phyloP scores from a whole-genome alignment of 2,888 invertebrate genomes.

The Epirrita christyi region DNA sequence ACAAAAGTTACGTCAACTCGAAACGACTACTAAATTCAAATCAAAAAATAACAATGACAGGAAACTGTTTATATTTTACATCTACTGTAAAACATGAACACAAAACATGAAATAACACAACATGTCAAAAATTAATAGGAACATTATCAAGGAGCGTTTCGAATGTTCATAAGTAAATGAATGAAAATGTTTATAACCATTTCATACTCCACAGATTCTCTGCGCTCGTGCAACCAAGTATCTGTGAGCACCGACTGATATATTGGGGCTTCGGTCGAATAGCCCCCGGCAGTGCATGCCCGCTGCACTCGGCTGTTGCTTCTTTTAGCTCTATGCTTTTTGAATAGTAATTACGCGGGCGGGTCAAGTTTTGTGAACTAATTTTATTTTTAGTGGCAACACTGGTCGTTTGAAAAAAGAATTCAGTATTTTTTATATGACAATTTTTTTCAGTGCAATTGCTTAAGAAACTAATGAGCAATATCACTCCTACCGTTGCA shows the following conservation, averaged over 20 bases:
- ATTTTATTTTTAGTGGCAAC: slow-evolving; percentile 15
- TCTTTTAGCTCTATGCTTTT: slow-evolving; percentile 30
- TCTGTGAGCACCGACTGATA: slow-evolving; percentile 75
- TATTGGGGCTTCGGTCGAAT: slow-evolving; percentile 76
- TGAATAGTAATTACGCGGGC: slow-evolving; percentile 32
- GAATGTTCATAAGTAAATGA: background rate
- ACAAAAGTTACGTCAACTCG: too few species aligned
- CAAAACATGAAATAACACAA: too few species aligned
- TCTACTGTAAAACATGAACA: too few species aligned
- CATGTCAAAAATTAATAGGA: too few species aligned
- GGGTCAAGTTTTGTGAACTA: slow-evolving; percentile 31
- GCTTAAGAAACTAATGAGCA: too few species aligned
- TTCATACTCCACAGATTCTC: slow-evolving; percentile 49
- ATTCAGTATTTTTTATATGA: too few species aligned
- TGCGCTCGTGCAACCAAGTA: slow-evolving; percentile 61
- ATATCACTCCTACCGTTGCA: too few species aligned
- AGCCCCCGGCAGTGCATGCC: slow-evolving; percentile 69
- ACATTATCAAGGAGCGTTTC: too few species aligned
- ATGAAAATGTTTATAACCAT: background rate
- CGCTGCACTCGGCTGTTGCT: slow-evolving; percentile 11
- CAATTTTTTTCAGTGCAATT: background rate
- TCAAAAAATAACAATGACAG: too few species aligned
- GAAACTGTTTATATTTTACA: too few species aligned
- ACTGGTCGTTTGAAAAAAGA: background rate
- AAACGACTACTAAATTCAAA: too few species aligned